Percentiles rank a stretch among this genome's conserved stretches.
Evolutionary conservation across 37 sponge, comb jelly and placozoan species (phyloP).

Genomic region (Bolinopsis microptera): DNA sequence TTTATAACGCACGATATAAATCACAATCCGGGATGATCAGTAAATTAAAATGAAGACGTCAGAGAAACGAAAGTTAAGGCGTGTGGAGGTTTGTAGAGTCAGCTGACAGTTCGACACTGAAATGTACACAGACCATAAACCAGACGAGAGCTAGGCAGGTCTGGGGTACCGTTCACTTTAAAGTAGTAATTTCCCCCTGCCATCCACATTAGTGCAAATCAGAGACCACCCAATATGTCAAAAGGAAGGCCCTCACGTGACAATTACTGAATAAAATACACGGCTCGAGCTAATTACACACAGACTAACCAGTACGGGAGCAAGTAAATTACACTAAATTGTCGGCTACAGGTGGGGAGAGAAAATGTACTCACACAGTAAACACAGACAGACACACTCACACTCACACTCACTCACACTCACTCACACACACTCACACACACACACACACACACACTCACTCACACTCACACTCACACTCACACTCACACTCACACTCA

Average conservation of each 20-base stretch:
- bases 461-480: slow-evolving; percentile 36
- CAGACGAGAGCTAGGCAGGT: no score
- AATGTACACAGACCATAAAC: neutral
- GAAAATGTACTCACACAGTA: neutral
- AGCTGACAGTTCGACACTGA: neutral
- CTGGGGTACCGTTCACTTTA: neutral
- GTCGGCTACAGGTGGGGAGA: neutral
- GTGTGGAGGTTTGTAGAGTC: no score
- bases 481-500: slow-evolving; percentile 48
- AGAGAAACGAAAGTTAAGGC: no score
- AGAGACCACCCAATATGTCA: neutral
- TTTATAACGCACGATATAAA: no score
- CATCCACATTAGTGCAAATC: neutral
- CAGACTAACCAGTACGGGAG: neutral
- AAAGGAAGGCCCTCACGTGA: neutral
- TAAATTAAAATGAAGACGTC: no score
- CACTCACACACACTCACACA: neutral
- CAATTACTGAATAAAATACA: neutral
- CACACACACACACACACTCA: slow-evolving; percentile 47
- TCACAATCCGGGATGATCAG: no score
- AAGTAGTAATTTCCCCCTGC: neutral
- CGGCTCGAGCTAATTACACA: neutral
- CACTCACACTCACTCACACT: slow-evolving; percentile 42
- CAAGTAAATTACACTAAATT: neutral
- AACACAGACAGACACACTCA: slow-evolving; percentile 53